Percentiles rank a stretch among this genome's conserved stretches.
phyloP scores from a whole-genome alignment of 2,888 invertebrate species.

The Drosophila monieri region DNA sequence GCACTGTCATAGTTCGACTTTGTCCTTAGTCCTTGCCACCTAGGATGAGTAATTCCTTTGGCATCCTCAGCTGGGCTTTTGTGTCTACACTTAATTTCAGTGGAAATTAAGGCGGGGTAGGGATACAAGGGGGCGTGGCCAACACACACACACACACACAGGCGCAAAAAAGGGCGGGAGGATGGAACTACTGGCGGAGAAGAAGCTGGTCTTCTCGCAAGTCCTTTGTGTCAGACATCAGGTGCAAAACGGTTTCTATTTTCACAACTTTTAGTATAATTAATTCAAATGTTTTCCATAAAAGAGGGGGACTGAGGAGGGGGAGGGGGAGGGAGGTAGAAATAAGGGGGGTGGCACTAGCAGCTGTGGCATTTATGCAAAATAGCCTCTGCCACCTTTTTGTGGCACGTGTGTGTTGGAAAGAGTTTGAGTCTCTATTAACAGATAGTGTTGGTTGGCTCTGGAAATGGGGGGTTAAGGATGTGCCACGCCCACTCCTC shows the following conservation, averaged over 20 bases:
- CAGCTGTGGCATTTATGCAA: conserved; percentile 47
- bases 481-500: neutral
- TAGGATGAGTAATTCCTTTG: conserved; percentile 18
- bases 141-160: neutral
- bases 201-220: conserved; percentile 8
- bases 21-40: neutral
- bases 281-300: conserved; percentile 71
- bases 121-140: neutral
- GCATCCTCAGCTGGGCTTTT: conserved; percentile 11
- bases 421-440: conserved; percentile 38
- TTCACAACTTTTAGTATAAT: conserved; percentile 76
- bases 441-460: conserved; percentile 25
- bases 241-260: conserved; percentile 76
- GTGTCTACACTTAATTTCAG: conserved; percentile 29
- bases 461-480: neutral
- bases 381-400: conserved; percentile 21
- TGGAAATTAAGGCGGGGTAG: conserved; percentile 17
- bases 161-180: neutral
- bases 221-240: conserved; percentile 59
- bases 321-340: neutral
- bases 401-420: neutral
- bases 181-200: conserved; percentile 18
- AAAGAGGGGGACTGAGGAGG: neutral
- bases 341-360: too few relatives aligned
- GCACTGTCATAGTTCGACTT: conserved; percentile 2